Evolutionary conservation across 37 sponge, comb jelly and placozoan species (phyloP), one percentile per base, ranked within the genome.

Genomic region (Mnemiopsis leidyi): DNA sequence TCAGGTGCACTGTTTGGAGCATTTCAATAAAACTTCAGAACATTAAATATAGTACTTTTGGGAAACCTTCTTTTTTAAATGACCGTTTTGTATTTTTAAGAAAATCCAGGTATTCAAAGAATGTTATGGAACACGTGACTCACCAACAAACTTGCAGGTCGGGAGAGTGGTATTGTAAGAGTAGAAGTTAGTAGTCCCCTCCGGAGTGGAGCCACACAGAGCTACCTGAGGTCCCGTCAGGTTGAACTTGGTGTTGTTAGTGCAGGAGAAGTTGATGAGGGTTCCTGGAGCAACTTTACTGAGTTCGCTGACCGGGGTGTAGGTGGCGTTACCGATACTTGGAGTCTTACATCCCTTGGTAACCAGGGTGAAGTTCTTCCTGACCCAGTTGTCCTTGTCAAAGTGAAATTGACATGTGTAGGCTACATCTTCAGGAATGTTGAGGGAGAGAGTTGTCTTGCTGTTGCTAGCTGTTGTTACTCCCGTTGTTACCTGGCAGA

Each of bases 291-390:
- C 25, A 7, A 71, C 30, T 28, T 71, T 71, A 28, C 30, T 71
- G 7, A 29, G 30, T 5, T n/a, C 30, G 5, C 30, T 71, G 3
- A 28, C 30, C 3, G 75, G 75, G 20, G 75, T 71, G 75, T 71
- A 71, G 7, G 20, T 5, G 5, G n/a, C 75, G 30, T 71, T 2
- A 71, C n/a, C 30, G 5, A 71, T 18, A 25, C 30, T 29, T 13
- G 75, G 75, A n/a, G 26, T 71, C n/a, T 71, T 71, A 71, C 75
- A 71, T 2, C 75, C 75, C 75, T 71, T 71, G 75, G 30, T 71
- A 13, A 71, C 75, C 75, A 71, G 75, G 30, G 75, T 29, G 75
- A 71, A 71, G n/a, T n/a, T 23, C 75, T 71, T 71, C 30, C 30
- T 28, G 30, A 71, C 75, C 30, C 30, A 29, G 75, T n/a, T 18